Base-by-base conservation (phyloP, 35 echinoderm and acorn worm genomes). In the Chiridota heheva region DNA sequence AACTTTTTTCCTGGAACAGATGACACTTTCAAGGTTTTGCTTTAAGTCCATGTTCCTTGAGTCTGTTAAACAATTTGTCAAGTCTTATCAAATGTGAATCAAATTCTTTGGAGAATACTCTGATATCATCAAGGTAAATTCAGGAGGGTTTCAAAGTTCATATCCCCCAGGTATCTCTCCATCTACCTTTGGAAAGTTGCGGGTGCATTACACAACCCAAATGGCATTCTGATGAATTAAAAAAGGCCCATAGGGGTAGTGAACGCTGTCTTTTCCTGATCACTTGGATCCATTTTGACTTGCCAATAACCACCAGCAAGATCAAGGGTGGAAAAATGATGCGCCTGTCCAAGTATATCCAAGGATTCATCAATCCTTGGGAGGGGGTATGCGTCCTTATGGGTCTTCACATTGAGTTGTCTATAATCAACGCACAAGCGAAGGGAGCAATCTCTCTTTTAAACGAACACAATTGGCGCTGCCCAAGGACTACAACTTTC, bases 141-240 rank as follows among this genome's bases (percentile, higher is more conserved):
- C 42, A 86, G 40, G 17, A 86, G 5, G n/a, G 46, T 40, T 40
- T 75, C 69, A 18, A 31, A 92, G 58, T 61, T 48, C 31, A 78
- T 36, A 16, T 91, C 89, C 22, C 89, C 82, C n/a, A 91, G 42
- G 36, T 66, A 86, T 30, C 36, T 58, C 41, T 91, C 74, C 89
- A 91, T 91, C 4, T 86, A 66, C 5, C 83, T 44, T 39, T 91
- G 89, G 36, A 91, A 91, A 1, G 89, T 86, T 13, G 63, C 89
- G 4, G 79, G 87, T 26, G 87, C 85, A 53, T 87, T 81, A 36
- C 81, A 85, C 39, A 90, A 47, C 5, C 89, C 90, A 67, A 92
- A 92, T 1, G 76, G 90, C 73, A 92, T 73, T 10, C 68, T 35
- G 2, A 69, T 35, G 67, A 51, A 86, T 43, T 87, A 63, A 57